These are phyloP conservation scores for pig (Sus scrofa) DNA, from an alignment of 2,113 vertebrate genomes.

Conservation along the genomic window DNA sequence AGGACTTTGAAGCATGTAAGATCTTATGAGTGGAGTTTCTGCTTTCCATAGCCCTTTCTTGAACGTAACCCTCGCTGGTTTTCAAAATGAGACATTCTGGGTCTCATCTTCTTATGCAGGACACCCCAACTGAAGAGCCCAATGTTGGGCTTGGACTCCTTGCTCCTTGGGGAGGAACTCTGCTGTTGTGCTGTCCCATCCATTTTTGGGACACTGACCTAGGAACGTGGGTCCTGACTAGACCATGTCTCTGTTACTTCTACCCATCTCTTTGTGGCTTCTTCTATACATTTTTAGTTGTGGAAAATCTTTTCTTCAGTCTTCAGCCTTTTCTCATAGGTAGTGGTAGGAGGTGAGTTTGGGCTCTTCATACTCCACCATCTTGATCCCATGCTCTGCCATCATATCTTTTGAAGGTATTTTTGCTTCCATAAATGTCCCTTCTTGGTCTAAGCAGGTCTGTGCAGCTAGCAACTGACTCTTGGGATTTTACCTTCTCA, in stretches of 20 bases:
- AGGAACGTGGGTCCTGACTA: not conserved
- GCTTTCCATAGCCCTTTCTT: too few species aligned
- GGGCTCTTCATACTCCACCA: not conserved
- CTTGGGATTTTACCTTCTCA: not conserved
- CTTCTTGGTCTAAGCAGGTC: not conserved
- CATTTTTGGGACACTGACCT: not conserved
- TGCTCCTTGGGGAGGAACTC: not conserved
- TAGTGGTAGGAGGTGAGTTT: not conserved
- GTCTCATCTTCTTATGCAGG: too few species aligned
- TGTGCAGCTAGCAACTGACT: not conserved
- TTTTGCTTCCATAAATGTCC: not conserved
- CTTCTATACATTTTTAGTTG: not conserved
- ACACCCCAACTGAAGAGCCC: too few species aligned
- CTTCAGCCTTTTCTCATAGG: not conserved
- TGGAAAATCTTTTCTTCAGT: not conserved
- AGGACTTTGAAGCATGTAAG: too few species aligned
- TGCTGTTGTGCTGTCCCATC: not conserved
- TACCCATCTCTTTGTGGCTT: not conserved
- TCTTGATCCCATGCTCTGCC: rapidly evolving
- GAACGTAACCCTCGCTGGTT: too few species aligned
- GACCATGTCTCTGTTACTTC: not conserved
- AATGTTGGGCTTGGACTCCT: not conserved
- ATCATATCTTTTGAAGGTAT: not conserved
- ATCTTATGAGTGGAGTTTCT: too few species aligned
- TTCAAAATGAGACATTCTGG: too few species aligned